These are phyloP conservation scores for Amphimallon solstitiale DNA, from an alignment of 2,888 invertebrate species.

Conservation along the genomic window DNA sequence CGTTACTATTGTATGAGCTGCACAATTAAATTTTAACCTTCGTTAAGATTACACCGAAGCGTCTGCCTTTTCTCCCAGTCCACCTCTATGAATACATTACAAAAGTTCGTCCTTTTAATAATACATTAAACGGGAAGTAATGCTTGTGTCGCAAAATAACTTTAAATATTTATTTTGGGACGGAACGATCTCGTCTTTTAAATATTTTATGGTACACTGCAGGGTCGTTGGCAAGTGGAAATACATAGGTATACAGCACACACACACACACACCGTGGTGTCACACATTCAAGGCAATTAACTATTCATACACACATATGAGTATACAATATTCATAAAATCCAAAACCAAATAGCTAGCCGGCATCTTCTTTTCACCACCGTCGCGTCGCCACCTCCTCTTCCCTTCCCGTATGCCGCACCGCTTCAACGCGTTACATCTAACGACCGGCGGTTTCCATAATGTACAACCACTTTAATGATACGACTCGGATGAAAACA, in stretches of 20 bases:
- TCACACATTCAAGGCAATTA: constrained; percentile 15
- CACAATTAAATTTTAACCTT: too few relatives aligned
- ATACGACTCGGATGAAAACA: constrained; percentile 18
- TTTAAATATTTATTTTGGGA: constrained; percentile 23
- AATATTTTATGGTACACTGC: constrained; percentile 19
- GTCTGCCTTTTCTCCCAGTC: neutral
- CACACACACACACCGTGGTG: constrained; percentile 16
- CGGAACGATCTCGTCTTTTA: constrained; percentile 21
- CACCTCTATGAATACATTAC: constrained; percentile 11
- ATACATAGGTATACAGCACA: too few relatives aligned
- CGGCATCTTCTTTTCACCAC: constrained; percentile 14
- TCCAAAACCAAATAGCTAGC: constrained; percentile 19
- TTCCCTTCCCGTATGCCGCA: too few relatives aligned
- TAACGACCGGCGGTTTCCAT: constrained; percentile 23
- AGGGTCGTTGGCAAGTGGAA: constrained; percentile 14
- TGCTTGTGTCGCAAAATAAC: constrained; percentile 20
- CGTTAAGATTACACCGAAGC: too few relatives aligned
- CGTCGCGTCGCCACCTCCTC: too few relatives aligned
- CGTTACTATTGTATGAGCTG: too few relatives aligned
- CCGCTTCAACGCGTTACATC: constrained; percentile 10
- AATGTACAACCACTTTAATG: constrained; percentile 31
- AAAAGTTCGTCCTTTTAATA: constrained; percentile 8
- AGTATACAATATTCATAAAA: constrained; percentile 33
- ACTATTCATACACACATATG: constrained; percentile 17
- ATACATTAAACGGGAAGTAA: neutral